phyloP scores from a whole-genome alignment of 2,888 invertebrate species.

The Lasioglossum figueresi region DNA sequence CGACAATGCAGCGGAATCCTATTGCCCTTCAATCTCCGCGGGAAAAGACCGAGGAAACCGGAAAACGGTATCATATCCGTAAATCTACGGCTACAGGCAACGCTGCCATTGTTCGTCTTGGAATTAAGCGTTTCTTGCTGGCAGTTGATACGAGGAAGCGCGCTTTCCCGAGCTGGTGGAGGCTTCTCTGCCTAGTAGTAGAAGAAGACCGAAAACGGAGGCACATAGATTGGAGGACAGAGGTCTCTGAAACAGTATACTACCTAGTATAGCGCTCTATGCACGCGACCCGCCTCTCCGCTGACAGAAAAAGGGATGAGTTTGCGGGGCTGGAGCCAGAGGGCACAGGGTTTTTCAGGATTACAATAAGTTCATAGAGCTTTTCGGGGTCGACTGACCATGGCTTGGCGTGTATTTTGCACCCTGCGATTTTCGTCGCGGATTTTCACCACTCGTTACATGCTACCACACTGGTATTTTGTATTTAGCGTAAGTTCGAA shows the following conservation, averaged over 20 bases:
- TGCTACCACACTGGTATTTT: no score
- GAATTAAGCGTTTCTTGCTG: conserved; percentile 47
- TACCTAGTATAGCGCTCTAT: neutral
- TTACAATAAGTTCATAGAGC: conserved; percentile 56
- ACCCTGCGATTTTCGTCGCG: conserved; percentile 33
- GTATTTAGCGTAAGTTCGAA: no score
- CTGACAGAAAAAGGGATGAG: neutral
- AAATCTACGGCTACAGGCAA: conserved; percentile 27
- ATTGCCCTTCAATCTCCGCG: conserved; percentile 20
- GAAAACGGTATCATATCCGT: conserved; percentile 42
- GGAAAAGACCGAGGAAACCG: conserved; percentile 10
- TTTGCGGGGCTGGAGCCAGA: neutral
- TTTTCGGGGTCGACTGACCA: conserved; percentile 37
- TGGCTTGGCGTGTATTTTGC: conserved; percentile 47
- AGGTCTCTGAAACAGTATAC: conserved; percentile 27
- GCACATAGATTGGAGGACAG: conserved; percentile 18
- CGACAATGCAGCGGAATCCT: neutral
- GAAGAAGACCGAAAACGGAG: conserved; percentile 20
- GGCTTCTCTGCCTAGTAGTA: neutral
- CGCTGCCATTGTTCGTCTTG: conserved; percentile 44
- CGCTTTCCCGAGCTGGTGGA: conserved; percentile 14
- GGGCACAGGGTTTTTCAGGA: conserved; percentile 22
- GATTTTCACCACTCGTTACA: no score
- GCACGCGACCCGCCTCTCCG: conserved; percentile 16
- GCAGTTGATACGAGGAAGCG: conserved; percentile 29